phyloP scores from a whole-genome alignment of 2,888 invertebrate species.

The Nemotelus pantherinus region DNA sequence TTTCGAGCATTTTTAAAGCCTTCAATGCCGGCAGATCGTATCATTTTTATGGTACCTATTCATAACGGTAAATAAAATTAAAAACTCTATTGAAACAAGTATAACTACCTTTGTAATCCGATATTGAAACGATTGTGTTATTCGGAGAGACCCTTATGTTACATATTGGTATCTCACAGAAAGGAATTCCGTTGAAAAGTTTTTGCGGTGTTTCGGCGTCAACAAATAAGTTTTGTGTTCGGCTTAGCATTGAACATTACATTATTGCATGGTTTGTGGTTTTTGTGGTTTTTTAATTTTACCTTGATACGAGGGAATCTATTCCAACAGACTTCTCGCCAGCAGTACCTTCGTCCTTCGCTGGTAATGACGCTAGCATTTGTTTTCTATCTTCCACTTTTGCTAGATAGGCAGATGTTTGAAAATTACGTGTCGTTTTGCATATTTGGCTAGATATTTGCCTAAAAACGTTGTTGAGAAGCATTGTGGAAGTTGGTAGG shows the following conservation, averaged over 20 bases:
- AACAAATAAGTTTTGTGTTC: conserved; percentile 74
- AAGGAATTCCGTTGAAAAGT: conserved; percentile 80
- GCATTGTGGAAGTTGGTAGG: background rate
- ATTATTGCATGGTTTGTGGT: background rate
- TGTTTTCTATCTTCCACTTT: conserved; percentile 68
- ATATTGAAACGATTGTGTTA: conserved; percentile 85
- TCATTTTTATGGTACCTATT: conserved; percentile 68
- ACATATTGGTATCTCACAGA: conserved; percentile 82
- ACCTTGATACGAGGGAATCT: conserved; percentile 73
- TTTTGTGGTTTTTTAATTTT: conserved; percentile 52
- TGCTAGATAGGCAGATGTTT: conserved; percentile 55
- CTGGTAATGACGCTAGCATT: conserved; percentile 68
- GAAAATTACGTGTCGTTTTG: conserved; percentile 51
- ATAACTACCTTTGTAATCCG: conserved; percentile 73
- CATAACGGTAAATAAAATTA: conserved; percentile 47
- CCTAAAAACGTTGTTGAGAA: background rate
- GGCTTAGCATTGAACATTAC: background rate
- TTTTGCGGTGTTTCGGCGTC: conserved; percentile 75
- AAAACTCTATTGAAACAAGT: conserved; percentile 19
- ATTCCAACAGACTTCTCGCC: conserved; percentile 80
- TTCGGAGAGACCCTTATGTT: conserved; percentile 85
- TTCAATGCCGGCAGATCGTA: conserved; percentile 85
- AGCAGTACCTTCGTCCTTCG: conserved; percentile 78
- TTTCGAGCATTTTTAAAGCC: conserved; percentile 96
- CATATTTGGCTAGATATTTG: conserved; percentile 15